Conservation (phyloP, 2,113 vertebrate genomes). For the Colinus virginianus region DNA sequence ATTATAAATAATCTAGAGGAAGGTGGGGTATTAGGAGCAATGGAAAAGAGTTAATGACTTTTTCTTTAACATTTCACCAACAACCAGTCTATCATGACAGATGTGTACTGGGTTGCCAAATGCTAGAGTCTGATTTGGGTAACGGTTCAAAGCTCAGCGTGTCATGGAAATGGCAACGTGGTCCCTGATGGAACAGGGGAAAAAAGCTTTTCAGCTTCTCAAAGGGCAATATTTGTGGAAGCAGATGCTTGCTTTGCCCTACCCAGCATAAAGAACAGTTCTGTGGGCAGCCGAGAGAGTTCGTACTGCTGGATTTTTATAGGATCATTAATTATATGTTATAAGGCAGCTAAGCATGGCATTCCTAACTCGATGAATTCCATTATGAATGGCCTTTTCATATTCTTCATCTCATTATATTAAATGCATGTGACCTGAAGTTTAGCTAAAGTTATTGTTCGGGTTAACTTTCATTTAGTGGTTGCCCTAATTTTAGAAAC, state of each 20-base stretch:
- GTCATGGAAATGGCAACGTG: slow-evolving; percentile 51
- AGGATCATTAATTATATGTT: slow-evolving; percentile 78
- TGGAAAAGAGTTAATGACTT: slow-evolving; percentile 52
- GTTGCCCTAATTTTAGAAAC: slow-evolving; percentile 75
- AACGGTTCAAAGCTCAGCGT: slow-evolving; percentile 42
- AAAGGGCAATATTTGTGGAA: slow-evolving; percentile 68
- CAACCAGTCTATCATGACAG: slow-evolving; percentile 50
- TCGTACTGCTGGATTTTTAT: slow-evolving; percentile 70
- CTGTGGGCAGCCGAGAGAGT: slow-evolving; percentile 50
- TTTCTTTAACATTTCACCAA: slow-evolving; percentile 62
- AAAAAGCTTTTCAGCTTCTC: slow-evolving; percentile 43
- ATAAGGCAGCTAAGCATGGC: slow-evolving; percentile 76
- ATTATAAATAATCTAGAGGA: slow-evolving; percentile 61
- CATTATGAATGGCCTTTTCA: slow-evolving; percentile 79
- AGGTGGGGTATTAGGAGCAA: slow-evolving; percentile 28
- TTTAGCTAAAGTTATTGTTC: slow-evolving; percentile 78
- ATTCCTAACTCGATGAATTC: slow-evolving; percentile 74
- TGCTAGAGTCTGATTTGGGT: slow-evolving; percentile 53
- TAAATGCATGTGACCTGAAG: slow-evolving; percentile 74
- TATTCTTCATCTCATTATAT: slow-evolving; percentile 77
- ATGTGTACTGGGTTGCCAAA: slow-evolving; percentile 52
- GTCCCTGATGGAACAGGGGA: slow-evolving; percentile 34
- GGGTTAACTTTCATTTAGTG: slow-evolving; percentile 75
- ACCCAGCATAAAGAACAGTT: slow-evolving; percentile 59
- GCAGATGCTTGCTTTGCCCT: slow-evolving; percentile 65